Evolutionary conservation across 2,113 vertebrate genomes (phyloP).

Genomic region (Sinocyclocheilus maitianheensis): DNA sequence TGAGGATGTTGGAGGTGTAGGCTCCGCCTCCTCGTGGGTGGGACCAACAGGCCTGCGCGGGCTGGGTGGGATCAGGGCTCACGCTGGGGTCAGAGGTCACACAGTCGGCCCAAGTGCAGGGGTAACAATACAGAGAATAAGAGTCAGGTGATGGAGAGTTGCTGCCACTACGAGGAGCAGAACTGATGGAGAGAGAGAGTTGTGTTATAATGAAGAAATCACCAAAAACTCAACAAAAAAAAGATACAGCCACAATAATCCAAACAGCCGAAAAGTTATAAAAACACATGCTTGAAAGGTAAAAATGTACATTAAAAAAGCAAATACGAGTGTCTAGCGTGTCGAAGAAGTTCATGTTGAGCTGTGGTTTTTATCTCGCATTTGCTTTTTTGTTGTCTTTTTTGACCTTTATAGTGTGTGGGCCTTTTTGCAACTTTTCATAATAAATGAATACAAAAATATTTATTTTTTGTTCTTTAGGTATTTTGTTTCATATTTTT

Average conservation of each 20-base stretch:
- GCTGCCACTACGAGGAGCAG: slow-evolving; percentile 74
- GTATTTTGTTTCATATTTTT: not conserved
- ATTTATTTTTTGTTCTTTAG: not conserved
- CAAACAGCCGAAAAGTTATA: not conserved
- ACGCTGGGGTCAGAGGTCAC: slow-evolving; percentile 79
- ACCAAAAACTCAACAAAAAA: not conserved
- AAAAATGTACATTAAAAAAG: not conserved
- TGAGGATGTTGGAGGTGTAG: slow-evolving; percentile 63
- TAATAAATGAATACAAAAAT: not conserved
- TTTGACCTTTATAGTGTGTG: not conserved
- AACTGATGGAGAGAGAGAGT: slow-evolving; percentile 62
- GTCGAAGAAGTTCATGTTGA: not conserved
- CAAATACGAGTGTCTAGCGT: not conserved
- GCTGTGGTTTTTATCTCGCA: not conserved
- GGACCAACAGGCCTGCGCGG: slow-evolving; percentile 81
- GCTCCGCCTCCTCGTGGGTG: slow-evolving; percentile 78
- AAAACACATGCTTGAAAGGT: not conserved
- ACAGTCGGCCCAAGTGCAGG: slow-evolving; percentile 92
- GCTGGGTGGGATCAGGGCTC: slow-evolving; percentile 70
- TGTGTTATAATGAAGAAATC: not conserved
- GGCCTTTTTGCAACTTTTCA: not conserved
- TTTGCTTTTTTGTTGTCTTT: not conserved
- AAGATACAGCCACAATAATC: not conserved
- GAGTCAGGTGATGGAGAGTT: slow-evolving; percentile 87
- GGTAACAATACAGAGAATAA: slow-evolving; percentile 93